A percentile compares a stretch with the other conserved stretches of the same genome.
phyloP scores from a whole-genome alignment of 2,113 vertebrate genomes.

The Chascanopsetta lugubris region DNA sequence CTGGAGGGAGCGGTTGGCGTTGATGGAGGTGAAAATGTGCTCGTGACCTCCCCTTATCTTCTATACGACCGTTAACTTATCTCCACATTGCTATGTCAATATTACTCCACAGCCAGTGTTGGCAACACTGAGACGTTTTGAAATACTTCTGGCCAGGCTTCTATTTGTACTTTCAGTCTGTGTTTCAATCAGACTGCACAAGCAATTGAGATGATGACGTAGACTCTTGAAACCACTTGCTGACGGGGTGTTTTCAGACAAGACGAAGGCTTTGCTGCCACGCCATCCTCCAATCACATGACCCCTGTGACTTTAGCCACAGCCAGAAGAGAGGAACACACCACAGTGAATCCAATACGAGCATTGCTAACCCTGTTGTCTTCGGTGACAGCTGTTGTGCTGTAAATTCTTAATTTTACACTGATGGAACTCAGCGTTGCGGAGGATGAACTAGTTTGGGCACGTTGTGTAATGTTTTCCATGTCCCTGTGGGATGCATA shows the following conservation, averaged over 20 bases:
- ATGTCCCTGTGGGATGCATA: no score
- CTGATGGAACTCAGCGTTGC: not conserved
- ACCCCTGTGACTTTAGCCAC: not conserved
- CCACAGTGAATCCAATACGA: not conserved
- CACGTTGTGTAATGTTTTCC: no score
- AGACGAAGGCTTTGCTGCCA: not conserved
- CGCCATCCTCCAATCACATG: not conserved
- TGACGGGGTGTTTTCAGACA: not conserved
- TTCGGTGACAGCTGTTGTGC: not conserved
- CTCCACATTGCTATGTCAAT: not conserved
- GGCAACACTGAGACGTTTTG: no score
- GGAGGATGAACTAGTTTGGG: no score
- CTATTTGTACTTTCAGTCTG: no score
- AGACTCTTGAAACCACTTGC: not conserved
- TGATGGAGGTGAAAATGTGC: conserved; percentile 11
- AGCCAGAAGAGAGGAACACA: not conserved
- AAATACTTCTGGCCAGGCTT: no score
- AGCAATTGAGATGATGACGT: not conserved
- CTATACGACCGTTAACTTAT: not conserved
- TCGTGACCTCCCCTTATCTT: conserved; percentile 19
- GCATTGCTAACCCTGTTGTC: not conserved
- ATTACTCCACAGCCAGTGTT: no score
- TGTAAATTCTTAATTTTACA: not conserved
- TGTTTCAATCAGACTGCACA: not conserved
- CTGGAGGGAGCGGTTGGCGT: not conserved